phyloP scores from a whole-genome alignment of 2,113 vertebrate genomes.

The Hemiprocne comata region DNA sequence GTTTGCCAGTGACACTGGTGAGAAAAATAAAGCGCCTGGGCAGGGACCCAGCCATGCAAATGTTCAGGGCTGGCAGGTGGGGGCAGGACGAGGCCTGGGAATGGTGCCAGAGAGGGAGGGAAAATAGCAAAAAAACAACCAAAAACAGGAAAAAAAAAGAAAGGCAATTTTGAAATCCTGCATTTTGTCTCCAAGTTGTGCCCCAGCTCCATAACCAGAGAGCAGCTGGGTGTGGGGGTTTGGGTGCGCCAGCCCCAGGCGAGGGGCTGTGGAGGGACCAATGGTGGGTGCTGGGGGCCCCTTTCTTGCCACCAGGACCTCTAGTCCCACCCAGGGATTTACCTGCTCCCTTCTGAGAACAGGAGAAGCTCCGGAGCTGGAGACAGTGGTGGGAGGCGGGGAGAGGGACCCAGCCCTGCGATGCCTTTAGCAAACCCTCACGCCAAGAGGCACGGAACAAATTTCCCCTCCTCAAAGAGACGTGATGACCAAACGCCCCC shows the following conservation, averaged over 20 bases:
- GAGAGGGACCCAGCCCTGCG: background rate
- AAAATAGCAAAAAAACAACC: background rate
- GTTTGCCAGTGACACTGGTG: slow-evolving; percentile 46
- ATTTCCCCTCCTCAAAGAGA: background rate
- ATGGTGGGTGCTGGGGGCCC: background rate
- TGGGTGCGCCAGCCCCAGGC: background rate
- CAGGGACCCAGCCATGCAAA: slow-evolving; percentile 54
- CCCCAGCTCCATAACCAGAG: background rate
- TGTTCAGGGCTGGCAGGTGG: slow-evolving; percentile 46
- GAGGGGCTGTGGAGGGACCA: background rate
- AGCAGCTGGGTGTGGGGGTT: background rate
- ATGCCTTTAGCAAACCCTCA: background rate
- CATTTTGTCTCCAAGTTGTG: background rate
- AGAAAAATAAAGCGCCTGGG: slow-evolving; percentile 19
- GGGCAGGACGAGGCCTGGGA: slow-evolving; percentile 51
- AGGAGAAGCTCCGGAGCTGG: background rate
- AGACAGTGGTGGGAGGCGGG: background rate
- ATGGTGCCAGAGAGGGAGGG: slow-evolving; percentile 3
- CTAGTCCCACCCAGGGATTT: background rate
- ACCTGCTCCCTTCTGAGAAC: background rate
- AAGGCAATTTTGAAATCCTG: background rate
- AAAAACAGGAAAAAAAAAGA: background rate
- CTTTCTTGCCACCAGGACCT: background rate
- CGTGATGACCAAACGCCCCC: background rate
- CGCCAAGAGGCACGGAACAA: background rate